Percentiles rank a stretch among this genome's conserved stretches.
Conservation (phyloP, 2,888 invertebrate genomes). For the Neria commutata region DNA sequence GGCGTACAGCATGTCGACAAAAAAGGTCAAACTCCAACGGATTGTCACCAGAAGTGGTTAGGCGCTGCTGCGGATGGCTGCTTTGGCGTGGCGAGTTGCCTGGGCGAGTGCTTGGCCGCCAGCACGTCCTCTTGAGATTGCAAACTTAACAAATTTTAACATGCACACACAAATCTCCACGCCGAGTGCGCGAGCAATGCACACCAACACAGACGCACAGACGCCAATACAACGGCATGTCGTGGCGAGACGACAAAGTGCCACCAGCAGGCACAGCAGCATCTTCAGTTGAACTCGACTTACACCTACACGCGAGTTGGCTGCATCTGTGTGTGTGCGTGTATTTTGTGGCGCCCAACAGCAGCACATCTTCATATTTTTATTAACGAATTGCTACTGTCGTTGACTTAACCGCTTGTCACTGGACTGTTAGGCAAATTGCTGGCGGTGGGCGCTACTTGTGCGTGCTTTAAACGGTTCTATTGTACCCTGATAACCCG, state of each 20-base stretch:
- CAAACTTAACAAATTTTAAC: constrained; percentile 19
- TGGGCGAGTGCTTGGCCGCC: not conserved
- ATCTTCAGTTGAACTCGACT: constrained; percentile 23
- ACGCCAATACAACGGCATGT: constrained; percentile 33
- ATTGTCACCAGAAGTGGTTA: not conserved
- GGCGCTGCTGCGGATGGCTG: too few species aligned
- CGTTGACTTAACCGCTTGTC: too few species aligned
- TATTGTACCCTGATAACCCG: too few species aligned
- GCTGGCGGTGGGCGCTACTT: constrained; percentile 52
- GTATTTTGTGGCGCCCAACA: constrained; percentile 8
- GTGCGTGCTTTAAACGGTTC: constrained; percentile 33
- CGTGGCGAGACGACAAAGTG: too few species aligned
- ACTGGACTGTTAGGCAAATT: constrained; percentile 55
- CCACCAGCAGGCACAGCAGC: constrained; percentile 32
- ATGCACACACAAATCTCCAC: too few species aligned
- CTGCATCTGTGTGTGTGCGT: not conserved
- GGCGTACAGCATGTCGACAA: not conserved
- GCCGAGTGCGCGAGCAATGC: too few species aligned
- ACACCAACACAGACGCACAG: constrained; percentile 35
- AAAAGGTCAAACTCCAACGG: not conserved
- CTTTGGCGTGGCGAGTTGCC: too few species aligned
- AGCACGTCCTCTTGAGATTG: constrained; percentile 4
- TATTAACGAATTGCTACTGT: constrained; percentile 57
- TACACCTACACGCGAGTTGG: not conserved
- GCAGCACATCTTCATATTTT: constrained; percentile 49